phyloP scores from a whole-genome alignment of 2,113 vertebrate species.

The Orientallactaga bullata region DNA sequence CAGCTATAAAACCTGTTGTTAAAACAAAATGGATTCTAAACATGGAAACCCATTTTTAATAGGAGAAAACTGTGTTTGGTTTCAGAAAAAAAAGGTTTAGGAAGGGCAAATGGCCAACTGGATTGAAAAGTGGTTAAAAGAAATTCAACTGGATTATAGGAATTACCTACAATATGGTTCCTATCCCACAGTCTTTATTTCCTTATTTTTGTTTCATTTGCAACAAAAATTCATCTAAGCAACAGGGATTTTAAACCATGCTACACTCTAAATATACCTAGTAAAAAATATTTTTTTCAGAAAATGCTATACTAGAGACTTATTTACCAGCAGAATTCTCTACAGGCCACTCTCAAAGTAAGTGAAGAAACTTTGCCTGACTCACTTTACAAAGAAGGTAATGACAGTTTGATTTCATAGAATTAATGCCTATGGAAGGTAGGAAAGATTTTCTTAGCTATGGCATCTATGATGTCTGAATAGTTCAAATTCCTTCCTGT shows the following conservation, averaged over 20 bases:
- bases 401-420: constrained; percentile 21
- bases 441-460: constrained; percentile 1
- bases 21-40: constrained; percentile 45
- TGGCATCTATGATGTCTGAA: neutral
- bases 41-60: constrained; percentile 30
- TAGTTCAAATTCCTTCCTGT: neutral
- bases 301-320: neutral
- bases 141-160: neutral
- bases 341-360: neutral
- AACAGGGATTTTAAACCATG: constrained; percentile 11
- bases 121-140: neutral
- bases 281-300: constrained; percentile 40
- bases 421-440: constrained; percentile 10
- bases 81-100: constrained; percentile 22
- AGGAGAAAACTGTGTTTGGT: neutral
- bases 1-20: neutral
- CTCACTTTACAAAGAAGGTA: constrained; percentile 5
- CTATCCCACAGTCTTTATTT: neutral
- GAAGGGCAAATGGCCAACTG: constrained; percentile 16
- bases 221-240: neutral
- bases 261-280: neutral
- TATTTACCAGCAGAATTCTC: neutral
- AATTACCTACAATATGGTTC: constrained; percentile 42
- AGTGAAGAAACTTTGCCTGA: neutral
- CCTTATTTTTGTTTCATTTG: neutral